Base-by-base conservation (phyloP, 2,797 vertebrate species). In the Phoxinus dragarum region DNA sequence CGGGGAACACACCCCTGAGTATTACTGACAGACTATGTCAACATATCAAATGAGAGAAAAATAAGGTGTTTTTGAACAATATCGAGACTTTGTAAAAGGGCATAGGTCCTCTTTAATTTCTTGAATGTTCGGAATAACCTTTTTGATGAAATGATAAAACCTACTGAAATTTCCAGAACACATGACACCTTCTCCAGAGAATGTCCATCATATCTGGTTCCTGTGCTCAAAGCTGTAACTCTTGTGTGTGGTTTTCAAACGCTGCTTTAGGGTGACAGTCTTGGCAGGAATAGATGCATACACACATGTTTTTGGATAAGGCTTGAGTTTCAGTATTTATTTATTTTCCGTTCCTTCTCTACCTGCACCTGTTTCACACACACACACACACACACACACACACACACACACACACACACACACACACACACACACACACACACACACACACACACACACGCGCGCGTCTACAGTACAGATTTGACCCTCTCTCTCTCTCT, bases 401-500 rank as follows among this genome's bases (percentile, higher is more conserved):
- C 34, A 40, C 40, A 40, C 44, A 67, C 79, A 54, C 42, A 49
- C 64, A 69, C 44, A 56, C 44, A 67, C 79, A 54, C 42, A 49
- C 64, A 69, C 44, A 56, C 44, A 67, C 79, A 54, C 42, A 49
- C 64, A 69, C 44, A 56, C 31, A 67, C 79, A 54, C 42, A 49
- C 44, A 54, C 44, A 56, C 40, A 40, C 40, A 40, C 47, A 49
- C 47, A 17, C 52, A 54, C 49, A 10, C 47, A 54, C 52, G 17
- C 42, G 61, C 11, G 47, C 72, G 23, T 61, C 73, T 75, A 38
- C 80, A 76, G 47, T 59, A 72, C 38, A 80, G 71, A 61, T 88
- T 73, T 80, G 81, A 86, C 86, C 86, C 61, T 40, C 81, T 80
- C 72, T 74, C 49, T 78, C 72, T 74, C 52, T 79, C 79, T 90